Evolutionary conservation across 2,888 invertebrate species (phyloP), one percentile per base, ranked within the genome.

Genomic region (Lasioglossum zephyrum): DNA sequence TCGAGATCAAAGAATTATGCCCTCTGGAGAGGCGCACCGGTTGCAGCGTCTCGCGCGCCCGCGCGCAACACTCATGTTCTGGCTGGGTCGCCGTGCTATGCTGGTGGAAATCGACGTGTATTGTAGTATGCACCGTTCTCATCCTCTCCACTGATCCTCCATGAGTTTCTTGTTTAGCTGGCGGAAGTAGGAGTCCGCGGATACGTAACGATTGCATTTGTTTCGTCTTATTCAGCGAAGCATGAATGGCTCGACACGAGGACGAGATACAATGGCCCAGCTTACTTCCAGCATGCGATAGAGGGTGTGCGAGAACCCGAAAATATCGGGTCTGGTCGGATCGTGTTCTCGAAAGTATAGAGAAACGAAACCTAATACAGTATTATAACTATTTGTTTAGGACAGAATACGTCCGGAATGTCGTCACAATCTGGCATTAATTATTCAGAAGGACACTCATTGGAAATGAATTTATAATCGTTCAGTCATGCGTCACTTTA

Each of bases 1-100:
- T 90, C 84, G 80, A 90, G 89, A 90, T 86, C 85, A 89, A 90
- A 89, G 89, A 90, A 89, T 87, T 87, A 85, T 90, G 87, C 85
- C 86, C 88, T 89, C 84, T 83, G 85, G 87, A 90, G 82, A 88
- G 81, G 83, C 39, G 82, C 84, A 82, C 79, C 82, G 81, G 81
- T 85, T 81, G 77, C 83, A 78, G 26, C 78, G 79, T 79, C 81
- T 89, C 82, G 79, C 84, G 86, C 74, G 66, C 39, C 5, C 49
- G 49, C 49, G 57, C 11, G 63, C 63, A 70, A 88, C 66, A 83
- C 66, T 80, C 76, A 49, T 69, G 72, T 69, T 74, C 5, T 16
- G 63, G 31, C 31, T 31, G 31, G 18, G 31, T 16, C 16, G 41
- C 60, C 47, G 73, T 8, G 72, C 47, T 31, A 39, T 13, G 70